phyloP scores from a whole-genome alignment of 2,113 vertebrate species.

The Rhabdornis inornatus region DNA sequence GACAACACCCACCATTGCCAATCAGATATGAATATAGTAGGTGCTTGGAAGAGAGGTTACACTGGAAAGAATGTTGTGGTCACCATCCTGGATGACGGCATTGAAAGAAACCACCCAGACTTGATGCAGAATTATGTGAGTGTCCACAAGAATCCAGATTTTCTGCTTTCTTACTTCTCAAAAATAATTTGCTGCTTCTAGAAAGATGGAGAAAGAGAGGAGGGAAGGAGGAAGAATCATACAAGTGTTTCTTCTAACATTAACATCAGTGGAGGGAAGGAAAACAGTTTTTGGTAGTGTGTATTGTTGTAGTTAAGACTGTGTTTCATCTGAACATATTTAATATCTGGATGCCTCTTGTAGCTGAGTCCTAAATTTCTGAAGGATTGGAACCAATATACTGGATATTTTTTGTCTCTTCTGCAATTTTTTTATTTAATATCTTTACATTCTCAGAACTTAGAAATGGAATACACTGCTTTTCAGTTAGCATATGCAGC shows the following conservation, averaged over 20 bases:
- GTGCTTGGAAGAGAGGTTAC: conserved; percentile 98
- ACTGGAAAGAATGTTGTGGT: conserved; percentile 96
- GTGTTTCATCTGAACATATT: neutral
- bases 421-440: neutral
- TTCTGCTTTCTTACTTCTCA: neutral
- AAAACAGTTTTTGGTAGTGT: neutral
- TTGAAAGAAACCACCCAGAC: conserved; percentile 96
- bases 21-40: conserved; percentile 98
- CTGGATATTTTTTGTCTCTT: neutral
- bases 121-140: conserved; percentile 97
- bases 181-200: neutral
- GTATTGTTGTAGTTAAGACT: neutral
- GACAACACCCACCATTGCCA: conserved; percentile 95
- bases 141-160: conserved; percentile 11
- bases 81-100: conserved; percentile 96
- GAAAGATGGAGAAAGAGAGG: neutral
- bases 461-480: neutral
- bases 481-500: neutral
- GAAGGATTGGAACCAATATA: neutral
- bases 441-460: neutral
- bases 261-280: neutral
- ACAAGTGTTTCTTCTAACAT: neutral
- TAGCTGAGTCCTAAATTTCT: neutral
- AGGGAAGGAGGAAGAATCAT: neutral
- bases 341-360: neutral